Conservation (phyloP, 1,140 invertebrate species). For the Drosophila santomea region DNA sequence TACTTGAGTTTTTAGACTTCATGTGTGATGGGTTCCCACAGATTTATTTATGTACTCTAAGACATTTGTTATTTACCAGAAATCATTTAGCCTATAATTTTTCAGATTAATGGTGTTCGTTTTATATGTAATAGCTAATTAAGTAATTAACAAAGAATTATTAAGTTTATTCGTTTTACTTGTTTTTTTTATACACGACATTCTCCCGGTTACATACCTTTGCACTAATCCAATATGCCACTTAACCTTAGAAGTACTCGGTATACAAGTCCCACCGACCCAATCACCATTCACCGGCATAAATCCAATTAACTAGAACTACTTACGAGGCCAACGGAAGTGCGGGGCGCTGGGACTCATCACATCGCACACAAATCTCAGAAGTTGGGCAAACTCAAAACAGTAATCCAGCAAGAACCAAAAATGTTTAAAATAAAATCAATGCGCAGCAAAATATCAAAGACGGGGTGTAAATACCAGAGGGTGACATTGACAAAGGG, state of each 20-base stretch:
- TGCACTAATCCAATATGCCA: background rate
- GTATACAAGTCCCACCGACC: constrained; percentile 12
- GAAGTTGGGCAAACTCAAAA: constrained; percentile 14
- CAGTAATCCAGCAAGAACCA: constrained; percentile 26
- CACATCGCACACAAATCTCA: constrained; percentile 6
- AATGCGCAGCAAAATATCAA: constrained; percentile 73
- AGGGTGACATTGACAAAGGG: constrained; percentile 34
- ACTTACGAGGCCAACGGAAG: constrained; percentile 36
- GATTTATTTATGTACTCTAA: no score
- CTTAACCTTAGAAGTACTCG: background rate
- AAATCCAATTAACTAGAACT: constrained; percentile 64
- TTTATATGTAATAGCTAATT: no score
- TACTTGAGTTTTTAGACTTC: no score
- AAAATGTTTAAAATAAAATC: constrained; percentile 57
- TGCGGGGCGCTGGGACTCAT: background rate
- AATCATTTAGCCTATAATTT: no score
- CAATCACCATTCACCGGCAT: constrained; percentile 5
- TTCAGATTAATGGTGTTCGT: no score
- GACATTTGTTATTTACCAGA: no score
- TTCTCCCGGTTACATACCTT: background rate
- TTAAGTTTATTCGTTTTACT: background rate
- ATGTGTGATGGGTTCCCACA: no score
- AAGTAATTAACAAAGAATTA: no score
- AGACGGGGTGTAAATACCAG: constrained; percentile 58
- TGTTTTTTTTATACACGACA: no score